Percentiles rank a stretch among this genome's conserved stretches.
phyloP scores from a whole-genome alignment of 1,140 invertebrate species.

The Vanessa atalanta region DNA sequence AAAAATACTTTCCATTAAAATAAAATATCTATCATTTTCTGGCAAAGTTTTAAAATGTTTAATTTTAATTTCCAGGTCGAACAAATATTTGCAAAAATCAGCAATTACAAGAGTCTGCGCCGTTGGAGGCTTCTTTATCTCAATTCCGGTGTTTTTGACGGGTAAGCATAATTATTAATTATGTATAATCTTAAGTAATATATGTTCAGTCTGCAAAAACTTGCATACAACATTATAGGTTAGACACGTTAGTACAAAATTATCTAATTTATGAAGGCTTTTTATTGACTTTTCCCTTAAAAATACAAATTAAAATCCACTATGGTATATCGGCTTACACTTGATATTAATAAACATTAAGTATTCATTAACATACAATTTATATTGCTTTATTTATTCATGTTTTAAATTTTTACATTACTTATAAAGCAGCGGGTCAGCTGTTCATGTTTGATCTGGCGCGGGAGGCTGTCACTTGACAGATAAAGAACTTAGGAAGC shows the following conservation, averaged over 20 bases:
- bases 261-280: too few relatives aligned
- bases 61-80: conserved; percentile 86
- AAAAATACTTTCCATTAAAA: too few relatives aligned
- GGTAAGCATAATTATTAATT: conserved; percentile 85
- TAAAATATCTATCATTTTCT: neutral
- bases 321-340: too few relatives aligned
- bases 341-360: too few relatives aligned
- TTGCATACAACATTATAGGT: too few relatives aligned
- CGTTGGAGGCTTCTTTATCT: conserved; percentile 95
- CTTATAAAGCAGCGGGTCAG: neutral
- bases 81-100: conserved; percentile 94
- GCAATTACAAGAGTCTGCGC: conserved; percentile 94
- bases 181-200: neutral
- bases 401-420: neutral
- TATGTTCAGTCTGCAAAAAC: too few relatives aligned
- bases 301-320: neutral
- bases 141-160: conserved; percentile 95
- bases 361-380: too few relatives aligned
- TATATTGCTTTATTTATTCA: too few relatives aligned
- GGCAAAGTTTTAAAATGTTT: neutral
- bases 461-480: conserved; percentile 1
- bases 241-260: too few relatives aligned
- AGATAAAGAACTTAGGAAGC: conserved; percentile 12
- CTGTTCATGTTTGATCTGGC: neutral
- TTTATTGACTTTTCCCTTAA: too few relatives aligned